A percentile compares a stretch with the other conserved stretches of the same genome.
phyloP scores from a whole-genome alignment of 2,888 invertebrate genomes.

The Boloria euphrosyne region DNA sequence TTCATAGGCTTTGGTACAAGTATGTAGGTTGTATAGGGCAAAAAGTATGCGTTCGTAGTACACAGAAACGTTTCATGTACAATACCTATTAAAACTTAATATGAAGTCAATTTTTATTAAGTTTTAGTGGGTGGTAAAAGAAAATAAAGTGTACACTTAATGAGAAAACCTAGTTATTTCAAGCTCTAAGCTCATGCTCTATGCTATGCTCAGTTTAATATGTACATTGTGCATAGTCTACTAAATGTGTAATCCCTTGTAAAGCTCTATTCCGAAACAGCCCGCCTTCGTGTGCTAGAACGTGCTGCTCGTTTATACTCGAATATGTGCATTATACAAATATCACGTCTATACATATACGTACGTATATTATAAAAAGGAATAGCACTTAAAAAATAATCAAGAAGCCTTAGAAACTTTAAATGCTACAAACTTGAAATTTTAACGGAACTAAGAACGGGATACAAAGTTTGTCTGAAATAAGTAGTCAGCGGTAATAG shows the following conservation, averaged over 20 bases:
- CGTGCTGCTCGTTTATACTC: neutral
- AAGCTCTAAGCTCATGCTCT: constrained; percentile 12
- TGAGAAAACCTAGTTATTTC: neutral
- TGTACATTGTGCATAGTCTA: neutral
- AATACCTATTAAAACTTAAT: no score
- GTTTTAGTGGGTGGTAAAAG: no score
- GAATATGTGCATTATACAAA: neutral
- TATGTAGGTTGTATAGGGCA: no score
- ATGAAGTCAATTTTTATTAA: no score
- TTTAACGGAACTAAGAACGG: no score
- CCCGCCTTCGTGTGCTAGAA: constrained; percentile 10
- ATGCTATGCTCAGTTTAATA: constrained; percentile 12
- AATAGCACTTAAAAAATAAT: neutral
- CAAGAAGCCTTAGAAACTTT: no score
- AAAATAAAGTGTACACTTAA: neutral
- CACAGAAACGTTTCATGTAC: no score
- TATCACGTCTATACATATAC: neutral
- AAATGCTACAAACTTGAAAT: no score
- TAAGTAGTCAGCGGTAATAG: no score
- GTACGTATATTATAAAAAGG: neutral
- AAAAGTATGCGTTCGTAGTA: no score
- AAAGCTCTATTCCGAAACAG: constrained; percentile 13
- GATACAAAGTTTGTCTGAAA: no score
- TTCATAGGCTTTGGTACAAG: no score
- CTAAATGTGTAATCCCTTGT: constrained; percentile 21